phyloP scores from a whole-genome alignment of 2,113 vertebrate genomes.

The Pelusios castaneus region DNA sequence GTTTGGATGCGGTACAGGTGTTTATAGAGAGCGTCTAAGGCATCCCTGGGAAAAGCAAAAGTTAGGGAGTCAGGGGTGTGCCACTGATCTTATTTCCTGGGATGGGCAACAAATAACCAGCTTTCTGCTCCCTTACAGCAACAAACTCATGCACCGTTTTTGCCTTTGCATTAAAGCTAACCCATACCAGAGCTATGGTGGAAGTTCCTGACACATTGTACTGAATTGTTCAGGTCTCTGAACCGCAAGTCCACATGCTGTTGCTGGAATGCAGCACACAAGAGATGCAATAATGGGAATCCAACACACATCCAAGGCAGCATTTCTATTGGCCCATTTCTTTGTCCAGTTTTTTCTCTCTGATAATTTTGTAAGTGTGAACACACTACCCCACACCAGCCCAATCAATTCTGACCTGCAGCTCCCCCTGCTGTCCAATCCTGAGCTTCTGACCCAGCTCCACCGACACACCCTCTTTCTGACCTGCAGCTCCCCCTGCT shows the following conservation, averaged over 20 bases:
- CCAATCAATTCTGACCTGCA: background rate
- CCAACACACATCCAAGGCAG: background rate
- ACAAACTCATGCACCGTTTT: accelerated
- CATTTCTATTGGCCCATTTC: background rate
- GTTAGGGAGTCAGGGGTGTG: background rate
- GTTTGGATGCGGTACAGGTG: constrained; percentile 84
- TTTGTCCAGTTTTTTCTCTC: background rate
- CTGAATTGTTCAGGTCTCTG: background rate
- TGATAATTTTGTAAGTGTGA: background rate
- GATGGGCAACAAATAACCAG: background rate
- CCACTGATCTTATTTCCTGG: background rate
- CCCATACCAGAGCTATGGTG: background rate
- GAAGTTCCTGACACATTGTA: accelerated
- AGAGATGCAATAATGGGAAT: accelerated
- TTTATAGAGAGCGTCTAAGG: constrained; percentile 84
- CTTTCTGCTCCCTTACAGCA: background rate
- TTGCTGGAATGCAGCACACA: background rate
- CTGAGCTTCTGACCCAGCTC: background rate
- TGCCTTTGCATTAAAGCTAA: background rate
- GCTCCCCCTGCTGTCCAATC: background rate
- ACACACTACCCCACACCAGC: background rate
- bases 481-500: accelerated
- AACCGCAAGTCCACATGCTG: background rate
- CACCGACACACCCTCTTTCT: background rate
- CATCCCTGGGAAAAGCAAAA: constrained; percentile 73